Conservation (phyloP, 2,113 vertebrate genomes). For the Rhea pennata region DNA sequence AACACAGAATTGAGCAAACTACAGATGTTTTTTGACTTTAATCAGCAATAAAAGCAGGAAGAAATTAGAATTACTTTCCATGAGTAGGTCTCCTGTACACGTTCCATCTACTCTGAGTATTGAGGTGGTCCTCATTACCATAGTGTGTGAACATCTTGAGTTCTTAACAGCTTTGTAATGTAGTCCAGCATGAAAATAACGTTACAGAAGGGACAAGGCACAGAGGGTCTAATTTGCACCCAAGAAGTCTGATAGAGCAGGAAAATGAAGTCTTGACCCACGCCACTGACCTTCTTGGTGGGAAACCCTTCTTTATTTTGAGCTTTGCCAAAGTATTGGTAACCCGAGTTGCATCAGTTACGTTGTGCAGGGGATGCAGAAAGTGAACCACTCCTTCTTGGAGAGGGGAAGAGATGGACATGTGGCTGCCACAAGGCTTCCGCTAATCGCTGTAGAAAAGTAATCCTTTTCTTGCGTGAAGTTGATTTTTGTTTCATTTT, state of each 20-base stretch:
- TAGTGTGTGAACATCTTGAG: neutral
- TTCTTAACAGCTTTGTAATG: neutral
- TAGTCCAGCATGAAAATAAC: neutral
- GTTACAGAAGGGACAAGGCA: neutral
- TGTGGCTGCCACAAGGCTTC: neutral
- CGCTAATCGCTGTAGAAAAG: neutral
- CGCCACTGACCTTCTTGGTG: neutral
- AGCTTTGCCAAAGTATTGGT: neutral
- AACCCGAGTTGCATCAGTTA: neutral
- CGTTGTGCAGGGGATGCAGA: neutral
- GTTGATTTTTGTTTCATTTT: neutral
- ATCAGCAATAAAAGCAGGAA: constrained; percentile 75
- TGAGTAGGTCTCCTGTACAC: constrained; percentile 68
- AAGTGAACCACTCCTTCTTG: neutral
- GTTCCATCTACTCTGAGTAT: neutral
- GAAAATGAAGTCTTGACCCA: neutral
- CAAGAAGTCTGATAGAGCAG: neutral
- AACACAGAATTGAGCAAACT: constrained; percentile 70
- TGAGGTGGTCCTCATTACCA: constrained; percentile 23
- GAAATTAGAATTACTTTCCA: constrained; percentile 78
- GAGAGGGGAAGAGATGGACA: neutral
- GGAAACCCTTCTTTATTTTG: neutral
- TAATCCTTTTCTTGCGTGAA: rapidly evolving
- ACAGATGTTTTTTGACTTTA: constrained; percentile 76
- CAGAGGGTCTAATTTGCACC: neutral